Evolutionary conservation across 1,140 invertebrate species (phyloP).

Genomic region (Platyscapa corneri): DNA sequence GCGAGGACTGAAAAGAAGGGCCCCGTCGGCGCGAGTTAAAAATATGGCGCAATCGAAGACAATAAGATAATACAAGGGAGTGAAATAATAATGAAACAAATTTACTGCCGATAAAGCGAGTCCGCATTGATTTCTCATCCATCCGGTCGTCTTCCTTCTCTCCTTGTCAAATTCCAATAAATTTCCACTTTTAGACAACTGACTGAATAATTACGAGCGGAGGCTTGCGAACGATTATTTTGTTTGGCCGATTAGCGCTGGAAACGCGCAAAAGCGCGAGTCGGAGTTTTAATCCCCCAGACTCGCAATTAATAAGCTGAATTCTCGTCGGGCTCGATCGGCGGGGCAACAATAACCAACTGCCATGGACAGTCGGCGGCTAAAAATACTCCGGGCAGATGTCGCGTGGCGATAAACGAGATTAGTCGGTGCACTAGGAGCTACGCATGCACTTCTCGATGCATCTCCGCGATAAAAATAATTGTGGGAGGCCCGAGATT

Average conservation of each 20-base stretch:
- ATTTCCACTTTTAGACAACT: conserved; percentile 45
- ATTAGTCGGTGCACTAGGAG: no score
- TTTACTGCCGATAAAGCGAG: conserved; percentile 23
- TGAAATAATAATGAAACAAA: background rate
- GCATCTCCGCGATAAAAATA: conserved; percentile 46
- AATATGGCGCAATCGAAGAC: background rate
- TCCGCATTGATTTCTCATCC: conserved; percentile 43
- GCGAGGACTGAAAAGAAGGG: background rate
- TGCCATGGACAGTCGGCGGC: no score
- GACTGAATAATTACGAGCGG: conserved; percentile 44
- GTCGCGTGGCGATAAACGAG: no score
- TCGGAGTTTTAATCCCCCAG: no score
- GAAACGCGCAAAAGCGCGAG: no score
- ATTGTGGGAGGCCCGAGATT: conserved; percentile 27
- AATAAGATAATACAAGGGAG: background rate
- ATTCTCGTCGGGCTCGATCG: no score
- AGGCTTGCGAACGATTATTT: background rate
- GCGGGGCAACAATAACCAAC: no score
- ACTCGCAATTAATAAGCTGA: background rate
- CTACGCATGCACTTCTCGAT: background rate
- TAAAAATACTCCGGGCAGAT: no score
- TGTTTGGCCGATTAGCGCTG: conserved; percentile 28
- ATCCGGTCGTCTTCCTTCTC: conserved; percentile 24
- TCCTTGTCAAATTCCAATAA: conserved; percentile 45
- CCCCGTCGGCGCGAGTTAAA: background rate